Conservation (phyloP, 2,888 invertebrate genomes). For the Lasioglossum zephyrum region DNA sequence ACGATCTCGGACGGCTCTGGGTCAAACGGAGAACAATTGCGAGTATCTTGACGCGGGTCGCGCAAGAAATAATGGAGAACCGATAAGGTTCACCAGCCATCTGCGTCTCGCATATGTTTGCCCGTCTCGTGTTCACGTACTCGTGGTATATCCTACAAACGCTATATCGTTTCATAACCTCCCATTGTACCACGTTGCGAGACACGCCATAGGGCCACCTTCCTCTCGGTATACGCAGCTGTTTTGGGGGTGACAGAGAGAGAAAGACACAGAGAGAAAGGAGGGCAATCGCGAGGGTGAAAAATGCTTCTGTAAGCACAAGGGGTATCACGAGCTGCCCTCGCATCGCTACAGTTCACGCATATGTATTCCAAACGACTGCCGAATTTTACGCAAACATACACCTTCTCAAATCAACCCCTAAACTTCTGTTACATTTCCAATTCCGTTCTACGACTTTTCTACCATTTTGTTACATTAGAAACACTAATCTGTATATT, state of each 20-base stretch:
- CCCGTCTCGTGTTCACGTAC: conserved; percentile 60
- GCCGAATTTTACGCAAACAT: not conserved
- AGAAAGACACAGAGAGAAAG: conserved; percentile 66
- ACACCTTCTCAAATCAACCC: not conserved
- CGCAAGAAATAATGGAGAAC: conserved; percentile 55
- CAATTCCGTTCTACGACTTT: not conserved
- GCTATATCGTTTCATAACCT: conserved; percentile 69
- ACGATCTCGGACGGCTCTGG: not conserved
- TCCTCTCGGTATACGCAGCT: conserved; percentile 63
- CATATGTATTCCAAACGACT: not conserved
- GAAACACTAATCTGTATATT: too few species aligned
- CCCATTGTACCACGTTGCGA: conserved; percentile 43
- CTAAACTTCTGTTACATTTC: not conserved
- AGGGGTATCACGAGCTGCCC: conserved; percentile 40
- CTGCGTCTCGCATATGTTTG: conserved; percentile 78
- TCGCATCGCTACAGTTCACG: not conserved
- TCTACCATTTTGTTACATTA: not conserved
- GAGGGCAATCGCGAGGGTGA: conserved; percentile 60
- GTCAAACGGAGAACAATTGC: conserved; percentile 28
- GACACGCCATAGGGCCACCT: conserved; percentile 35
- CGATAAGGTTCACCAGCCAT: conserved; percentile 77
- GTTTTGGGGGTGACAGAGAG: conserved; percentile 69
- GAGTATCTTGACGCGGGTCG: conserved; percentile 6
- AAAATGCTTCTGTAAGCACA: conserved; percentile 30
- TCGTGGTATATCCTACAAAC: conserved; percentile 67